phyloP scores from a whole-genome alignment of 2,888 invertebrate species.

The Agonopterix heracliana region DNA sequence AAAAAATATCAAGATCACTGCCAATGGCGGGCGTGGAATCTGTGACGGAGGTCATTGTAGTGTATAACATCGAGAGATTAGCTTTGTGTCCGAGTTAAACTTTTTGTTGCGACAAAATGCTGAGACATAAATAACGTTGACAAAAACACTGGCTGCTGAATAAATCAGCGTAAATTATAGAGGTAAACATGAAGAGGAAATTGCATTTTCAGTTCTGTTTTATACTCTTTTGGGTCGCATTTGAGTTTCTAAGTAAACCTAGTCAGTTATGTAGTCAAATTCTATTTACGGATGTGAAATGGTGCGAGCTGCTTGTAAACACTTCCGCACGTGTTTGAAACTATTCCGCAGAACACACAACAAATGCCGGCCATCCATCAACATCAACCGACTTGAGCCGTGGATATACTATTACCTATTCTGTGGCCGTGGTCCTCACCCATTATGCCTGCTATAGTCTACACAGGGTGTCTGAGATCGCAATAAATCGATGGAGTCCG shows the following conservation, averaged over 20 bases:
- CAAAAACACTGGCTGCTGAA: too few species aligned
- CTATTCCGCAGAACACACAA: slow-evolving; percentile 22
- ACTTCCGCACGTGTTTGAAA: slow-evolving; percentile 9
- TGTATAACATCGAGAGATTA: slow-evolving; percentile 1
- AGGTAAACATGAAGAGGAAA: too few species aligned
- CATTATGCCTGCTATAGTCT: slow-evolving; percentile 17
- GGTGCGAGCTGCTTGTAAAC: slow-evolving; percentile 1
- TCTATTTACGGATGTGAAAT: background rate
- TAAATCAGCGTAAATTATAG: too few species aligned
- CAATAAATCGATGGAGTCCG: slow-evolving; percentile 37
- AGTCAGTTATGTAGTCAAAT: slow-evolving; percentile 2
- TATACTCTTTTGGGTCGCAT: too few species aligned
- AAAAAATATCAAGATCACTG: slow-evolving; percentile 68
- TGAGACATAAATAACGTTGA: background rate
- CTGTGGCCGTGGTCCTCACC: slow-evolving; percentile 6
- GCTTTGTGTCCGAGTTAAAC: background rate
- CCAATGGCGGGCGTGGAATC: slow-evolving; percentile 46
- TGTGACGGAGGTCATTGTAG: slow-evolving; percentile 19
- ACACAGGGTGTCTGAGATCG: slow-evolving; percentile 21
- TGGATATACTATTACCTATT: too few species aligned
- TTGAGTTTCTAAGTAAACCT: too few species aligned
- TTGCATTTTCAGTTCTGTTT: too few species aligned
- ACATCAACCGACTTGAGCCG: slow-evolving; percentile 21
- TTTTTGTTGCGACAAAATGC: background rate
- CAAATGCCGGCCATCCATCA: slow-evolving; percentile 43